Percentiles rank a stretch among this genome's conserved stretches.
phyloP scores from a whole-genome alignment of 2,113 vertebrate species.

The Sorex fumeus region DNA sequence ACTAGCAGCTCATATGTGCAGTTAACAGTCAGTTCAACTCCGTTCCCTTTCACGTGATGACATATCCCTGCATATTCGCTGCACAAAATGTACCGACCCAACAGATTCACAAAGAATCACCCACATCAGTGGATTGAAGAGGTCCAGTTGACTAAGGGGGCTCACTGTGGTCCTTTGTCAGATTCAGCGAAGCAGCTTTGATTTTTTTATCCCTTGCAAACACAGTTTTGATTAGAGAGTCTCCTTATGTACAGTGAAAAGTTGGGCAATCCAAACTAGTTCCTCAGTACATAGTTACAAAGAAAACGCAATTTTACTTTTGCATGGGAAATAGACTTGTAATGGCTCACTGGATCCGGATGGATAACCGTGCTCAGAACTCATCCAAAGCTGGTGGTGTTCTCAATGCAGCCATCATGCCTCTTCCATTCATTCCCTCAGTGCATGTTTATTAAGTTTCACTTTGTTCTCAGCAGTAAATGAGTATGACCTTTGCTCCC shows the following conservation, averaged over 20 bases:
- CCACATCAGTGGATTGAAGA: slow-evolving; percentile 68
- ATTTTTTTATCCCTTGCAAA: slow-evolving; percentile 62
- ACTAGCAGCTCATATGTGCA: slow-evolving; percentile 28
- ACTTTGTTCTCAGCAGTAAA: background rate
- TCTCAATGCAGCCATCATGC: background rate
- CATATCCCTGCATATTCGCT: slow-evolving; percentile 14
- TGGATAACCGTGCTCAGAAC: background rate
- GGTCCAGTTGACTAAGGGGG: slow-evolving; percentile 62
- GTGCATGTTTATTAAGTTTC: slow-evolving; percentile 6
- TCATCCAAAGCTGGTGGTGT: background rate
- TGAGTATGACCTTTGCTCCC: background rate
- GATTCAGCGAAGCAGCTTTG: slow-evolving; percentile 45
- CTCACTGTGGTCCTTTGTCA: slow-evolving; percentile 73
- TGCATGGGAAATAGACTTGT: background rate
- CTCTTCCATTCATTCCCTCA: background rate
- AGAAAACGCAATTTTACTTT: slow-evolving; percentile 29
- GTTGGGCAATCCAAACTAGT: background rate
- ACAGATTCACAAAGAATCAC: slow-evolving; percentile 28
- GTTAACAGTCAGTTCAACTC: slow-evolving; percentile 35
- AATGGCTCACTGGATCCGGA: background rate
- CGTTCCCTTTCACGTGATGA: slow-evolving; percentile 30
- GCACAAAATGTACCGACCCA: slow-evolving; percentile 49
- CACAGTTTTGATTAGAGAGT: slow-evolving; percentile 29
- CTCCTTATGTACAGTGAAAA: background rate
- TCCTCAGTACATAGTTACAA: slow-evolving; percentile 29